Conservation (phyloP, 2,797 vertebrate species). For the Tragopan temminckii region DNA sequence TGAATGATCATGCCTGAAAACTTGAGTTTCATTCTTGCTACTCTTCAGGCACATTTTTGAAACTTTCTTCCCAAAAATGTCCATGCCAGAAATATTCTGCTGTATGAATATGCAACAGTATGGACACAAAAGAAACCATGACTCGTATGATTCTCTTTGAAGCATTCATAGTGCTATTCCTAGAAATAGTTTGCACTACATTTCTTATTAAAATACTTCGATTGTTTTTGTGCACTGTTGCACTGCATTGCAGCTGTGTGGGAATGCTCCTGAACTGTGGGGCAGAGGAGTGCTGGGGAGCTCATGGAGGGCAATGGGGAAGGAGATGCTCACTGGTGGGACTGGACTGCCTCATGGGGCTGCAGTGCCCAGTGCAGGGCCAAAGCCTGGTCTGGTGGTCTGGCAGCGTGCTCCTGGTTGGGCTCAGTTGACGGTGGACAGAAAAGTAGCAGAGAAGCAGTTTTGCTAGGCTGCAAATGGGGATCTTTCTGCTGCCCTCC, state of each 20-base stretch:
- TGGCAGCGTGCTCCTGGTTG: not conserved
- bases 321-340: accelerated
- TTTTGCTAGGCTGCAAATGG: not conserved
- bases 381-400: not conserved
- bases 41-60: not conserved
- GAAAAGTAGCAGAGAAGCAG: not conserved
- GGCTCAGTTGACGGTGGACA: not conserved
- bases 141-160: not conserved
- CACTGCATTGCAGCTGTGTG: not conserved
- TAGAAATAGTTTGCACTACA: not conserved
- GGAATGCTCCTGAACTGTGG: not conserved
- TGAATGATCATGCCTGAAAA: not conserved
- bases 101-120: not conserved
- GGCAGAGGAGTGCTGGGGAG: accelerated
- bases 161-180: not conserved
- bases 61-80: not conserved
- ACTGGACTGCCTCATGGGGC: not conserved
- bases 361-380: accelerated
- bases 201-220: not conserved
- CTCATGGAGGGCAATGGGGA: accelerated
- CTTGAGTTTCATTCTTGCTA: not conserved
- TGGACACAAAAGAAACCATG: not conserved
- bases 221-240: not conserved
- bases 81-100: not conserved
- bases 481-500: not conserved